Base-by-base conservation (phyloP, 2,113 vertebrate genomes). In the Pelecanus crispus region DNA sequence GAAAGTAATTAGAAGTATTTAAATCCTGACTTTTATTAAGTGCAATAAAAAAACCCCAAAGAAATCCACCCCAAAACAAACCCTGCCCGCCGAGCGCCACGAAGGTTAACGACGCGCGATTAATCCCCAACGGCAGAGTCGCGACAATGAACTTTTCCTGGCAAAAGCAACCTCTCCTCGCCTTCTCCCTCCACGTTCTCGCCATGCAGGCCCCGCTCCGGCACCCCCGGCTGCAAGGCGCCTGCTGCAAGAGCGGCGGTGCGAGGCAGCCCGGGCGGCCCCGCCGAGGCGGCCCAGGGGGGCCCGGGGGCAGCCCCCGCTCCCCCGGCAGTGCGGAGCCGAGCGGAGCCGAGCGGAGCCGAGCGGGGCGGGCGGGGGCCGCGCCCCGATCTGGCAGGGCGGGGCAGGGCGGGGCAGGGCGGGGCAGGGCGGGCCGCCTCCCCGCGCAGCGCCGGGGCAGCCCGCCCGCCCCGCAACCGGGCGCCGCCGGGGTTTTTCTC, bases 101-200 rank as follows among this genome's bases (percentile, higher is more conserved):
- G 40, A 52, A 5, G 0, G 12, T 47, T 31, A 52, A 91, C 47
- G 18, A 11, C 3, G 24, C 7, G 2, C 66, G 32, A 25, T 44
- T 22, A 85, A 72, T 13, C n/a, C 72, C 36, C 4, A 52, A 17
- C 6, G 8, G 59, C 59, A 34, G 72, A 32, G 32, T 0, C 8
- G 34, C 1, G 31, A 21, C 40, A 13, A 29, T 0, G 6, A 65
- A 52, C 74, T 78, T 62, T 24, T 3, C 44, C 19, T 0, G 50
- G 59, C 44, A 38, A 29, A 74, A 28, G 10, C 47, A 11, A 2
- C 34, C 0, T 6, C 4, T 26, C 67, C 28, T 9, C 12, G 0
- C 0, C 3, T 3, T 38, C 32, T 4, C 58, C 3, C 9, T 8
- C 12, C 34, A 2, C 21, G 0, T 29, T 40, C n/a, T n/a, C n/a